Conservation (phyloP, 2,113 vertebrate species). For the Excalfactoria chinensis region DNA sequence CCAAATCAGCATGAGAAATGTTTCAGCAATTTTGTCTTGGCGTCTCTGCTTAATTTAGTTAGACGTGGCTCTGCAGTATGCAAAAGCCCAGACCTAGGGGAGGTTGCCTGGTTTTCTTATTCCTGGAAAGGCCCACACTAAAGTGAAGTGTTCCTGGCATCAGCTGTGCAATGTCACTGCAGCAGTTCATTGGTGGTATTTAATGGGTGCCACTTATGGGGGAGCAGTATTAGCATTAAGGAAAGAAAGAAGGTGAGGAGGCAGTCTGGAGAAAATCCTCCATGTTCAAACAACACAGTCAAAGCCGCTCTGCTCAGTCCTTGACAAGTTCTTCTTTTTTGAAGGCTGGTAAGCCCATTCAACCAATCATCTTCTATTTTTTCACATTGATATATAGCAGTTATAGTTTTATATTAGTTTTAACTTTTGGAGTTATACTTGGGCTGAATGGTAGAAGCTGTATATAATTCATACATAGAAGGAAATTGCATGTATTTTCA, state of each 20-base stretch:
- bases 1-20: conserved; percentile 63
- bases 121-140: conserved; percentile 61
- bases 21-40: conserved; percentile 70
- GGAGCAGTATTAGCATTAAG: background rate
- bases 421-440: background rate
- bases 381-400: background rate
- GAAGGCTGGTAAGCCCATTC: background rate
- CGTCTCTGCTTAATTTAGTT: conserved; percentile 66
- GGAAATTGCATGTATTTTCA: background rate
- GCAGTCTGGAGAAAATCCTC: background rate
- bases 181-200: conserved; percentile 31
- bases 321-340: background rate
- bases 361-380: background rate
- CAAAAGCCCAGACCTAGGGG: conserved; percentile 49
- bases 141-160: conserved; percentile 62
- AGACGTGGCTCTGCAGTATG: conserved; percentile 55
- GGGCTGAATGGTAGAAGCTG: background rate
- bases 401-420: background rate
- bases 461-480: background rate
- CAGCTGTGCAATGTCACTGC: conserved; percentile 15
- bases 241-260: background rate
- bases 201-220: background rate
- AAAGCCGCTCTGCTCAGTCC: background rate
- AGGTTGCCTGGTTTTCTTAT: conserved; percentile 38
- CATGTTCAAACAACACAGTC: background rate